Evolutionary conservation across 2,888 invertebrate genomes (phyloP).

Genomic region (Tetanocera ferruginea): DNA sequence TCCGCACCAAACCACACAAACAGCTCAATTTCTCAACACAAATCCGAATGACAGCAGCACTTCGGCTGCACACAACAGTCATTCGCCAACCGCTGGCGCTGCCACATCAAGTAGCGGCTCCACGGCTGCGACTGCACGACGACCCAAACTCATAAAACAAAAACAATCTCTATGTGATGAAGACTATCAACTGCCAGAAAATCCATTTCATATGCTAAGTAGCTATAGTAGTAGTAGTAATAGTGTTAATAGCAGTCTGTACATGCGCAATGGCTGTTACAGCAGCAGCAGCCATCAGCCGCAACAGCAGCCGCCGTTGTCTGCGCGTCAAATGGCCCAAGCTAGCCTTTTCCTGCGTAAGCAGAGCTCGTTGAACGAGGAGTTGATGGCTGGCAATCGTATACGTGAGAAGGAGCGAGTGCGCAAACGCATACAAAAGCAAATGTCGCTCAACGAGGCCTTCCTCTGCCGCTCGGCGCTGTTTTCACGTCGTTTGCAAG

Average conservation of each 20-base stretch:
- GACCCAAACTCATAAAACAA: slow-evolving; percentile 86
- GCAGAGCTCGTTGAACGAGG: slow-evolving; percentile 90
- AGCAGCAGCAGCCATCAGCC: slow-evolving; percentile 16
- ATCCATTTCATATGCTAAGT: slow-evolving; percentile 60
- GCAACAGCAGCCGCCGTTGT: slow-evolving; percentile 34
- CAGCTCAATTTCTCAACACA: slow-evolving; percentile 44
- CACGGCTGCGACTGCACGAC: slow-evolving; percentile 61
- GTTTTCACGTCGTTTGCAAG: slow-evolving; percentile 68
- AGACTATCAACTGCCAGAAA: slow-evolving; percentile 65
- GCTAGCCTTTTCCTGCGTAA: slow-evolving; percentile 71
- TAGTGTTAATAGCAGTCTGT: slow-evolving; percentile 59
- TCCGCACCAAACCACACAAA: neutral
- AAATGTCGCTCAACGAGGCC: slow-evolving; percentile 90
- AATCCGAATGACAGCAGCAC: slow-evolving; percentile 22
- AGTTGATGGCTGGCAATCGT: slow-evolving; percentile 88
- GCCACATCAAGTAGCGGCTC: slow-evolving; percentile 39
- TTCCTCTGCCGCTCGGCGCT: slow-evolving; percentile 75
- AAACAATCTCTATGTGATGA: slow-evolving; percentile 88
- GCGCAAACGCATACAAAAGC: slow-evolving; percentile 87
- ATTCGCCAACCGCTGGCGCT: slow-evolving; percentile 53
- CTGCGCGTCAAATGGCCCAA: slow-evolving; percentile 48
- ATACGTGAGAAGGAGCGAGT: slow-evolving; percentile 86
- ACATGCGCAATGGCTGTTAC: slow-evolving; percentile 51
- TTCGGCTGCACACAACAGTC: slow-evolving; percentile 39
- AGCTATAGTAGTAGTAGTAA: slow-evolving; percentile 61